Base-by-base conservation (phyloP, 2,888 invertebrate species). In the Meiosimyza decipiens region DNA sequence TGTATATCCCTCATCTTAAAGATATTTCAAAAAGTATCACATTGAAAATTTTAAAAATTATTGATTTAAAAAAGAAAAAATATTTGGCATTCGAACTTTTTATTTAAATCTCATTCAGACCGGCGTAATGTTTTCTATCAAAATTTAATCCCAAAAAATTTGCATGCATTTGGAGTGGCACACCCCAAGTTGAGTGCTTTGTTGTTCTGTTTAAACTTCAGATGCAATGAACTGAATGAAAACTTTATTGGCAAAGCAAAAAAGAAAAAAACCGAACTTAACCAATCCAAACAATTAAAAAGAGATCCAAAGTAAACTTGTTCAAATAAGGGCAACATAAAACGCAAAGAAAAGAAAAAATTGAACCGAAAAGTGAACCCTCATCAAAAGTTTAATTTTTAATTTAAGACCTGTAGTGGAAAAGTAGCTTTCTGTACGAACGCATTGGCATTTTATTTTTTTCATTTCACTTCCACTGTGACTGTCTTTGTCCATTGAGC, bases 301-400 rank as follows among this genome's bases (percentile, higher is more conserved):
- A 55, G 55, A n/a, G 55, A 55, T 55, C 55, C 16, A 55, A 55
- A n/a, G 55, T 55, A 22, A 55, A 28, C 28, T 28, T 22, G 33
- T 22, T 33, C 15, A 60, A 13, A 59, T n/a, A 22, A 9, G 18
- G 59, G 22, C 59, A 16, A 12, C n/a, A 22, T 15, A 28, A 12
- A 28, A 1, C 3, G 13, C 1, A 12, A 28, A 33, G 33, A 33
- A 3, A 28, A 15, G 59, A 59, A 13, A 22, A 59, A 16, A 55
- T 7, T 9, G 4, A 9, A 40, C 40, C 40, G 40, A 40, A 40
- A 16, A 22, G 22, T 55, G 18, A 18, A 60, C 59, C 59, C 59
- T 28, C 59, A 60, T 60, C 59, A 60, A 28, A 60, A 60, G 33
- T 60, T 55, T 22, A 55, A 28, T 60, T 60, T 18, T 28, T 33